Evolutionary conservation across 2,888 invertebrate genomes (phyloP).

Genomic region (Salpingus planirostris): DNA sequence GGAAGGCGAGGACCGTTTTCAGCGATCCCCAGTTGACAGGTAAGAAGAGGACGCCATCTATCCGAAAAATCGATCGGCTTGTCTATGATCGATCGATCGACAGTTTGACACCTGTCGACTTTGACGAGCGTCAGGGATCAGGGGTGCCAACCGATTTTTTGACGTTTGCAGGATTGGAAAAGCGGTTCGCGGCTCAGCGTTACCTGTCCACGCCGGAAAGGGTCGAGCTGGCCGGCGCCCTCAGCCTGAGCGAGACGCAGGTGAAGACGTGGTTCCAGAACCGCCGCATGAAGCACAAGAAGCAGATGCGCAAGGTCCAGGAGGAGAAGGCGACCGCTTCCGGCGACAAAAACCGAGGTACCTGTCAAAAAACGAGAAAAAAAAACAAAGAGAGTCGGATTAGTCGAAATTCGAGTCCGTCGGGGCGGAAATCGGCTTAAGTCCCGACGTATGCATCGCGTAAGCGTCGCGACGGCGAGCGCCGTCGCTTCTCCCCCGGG

Average conservation of each 20-base stretch:
- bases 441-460: too few species aligned
- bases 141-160: not conserved
- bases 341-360: too few species aligned
- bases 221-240: slow-evolving; percentile 85
- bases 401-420: too few species aligned
- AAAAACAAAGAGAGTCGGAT: too few species aligned
- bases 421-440: too few species aligned
- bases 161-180: slow-evolving; percentile 65
- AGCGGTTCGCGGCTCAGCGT: slow-evolving; percentile 88
- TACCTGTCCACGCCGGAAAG: slow-evolving; percentile 94
- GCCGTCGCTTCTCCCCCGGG: too few species aligned
- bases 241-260: slow-evolving; percentile 90
- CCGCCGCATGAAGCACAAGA: slow-evolving; percentile 93
- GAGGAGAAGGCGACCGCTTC: slow-evolving; percentile 39
- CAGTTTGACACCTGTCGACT: too few species aligned
- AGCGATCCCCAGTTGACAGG: slow-evolving; percentile 68
- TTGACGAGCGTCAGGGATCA: too few species aligned
- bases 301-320: slow-evolving; percentile 69
- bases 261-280: slow-evolving; percentile 98
- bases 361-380: too few species aligned
- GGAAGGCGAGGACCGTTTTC: slow-evolving; percentile 93
- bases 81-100: too few species aligned
- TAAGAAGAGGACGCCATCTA: too few species aligned
- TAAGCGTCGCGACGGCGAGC: slow-evolving; percentile 3
- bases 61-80: too few species aligned